Evolutionary conservation across 2,113 vertebrate species (phyloP).

Genomic region (Xiphophorus hellerii): DNA sequence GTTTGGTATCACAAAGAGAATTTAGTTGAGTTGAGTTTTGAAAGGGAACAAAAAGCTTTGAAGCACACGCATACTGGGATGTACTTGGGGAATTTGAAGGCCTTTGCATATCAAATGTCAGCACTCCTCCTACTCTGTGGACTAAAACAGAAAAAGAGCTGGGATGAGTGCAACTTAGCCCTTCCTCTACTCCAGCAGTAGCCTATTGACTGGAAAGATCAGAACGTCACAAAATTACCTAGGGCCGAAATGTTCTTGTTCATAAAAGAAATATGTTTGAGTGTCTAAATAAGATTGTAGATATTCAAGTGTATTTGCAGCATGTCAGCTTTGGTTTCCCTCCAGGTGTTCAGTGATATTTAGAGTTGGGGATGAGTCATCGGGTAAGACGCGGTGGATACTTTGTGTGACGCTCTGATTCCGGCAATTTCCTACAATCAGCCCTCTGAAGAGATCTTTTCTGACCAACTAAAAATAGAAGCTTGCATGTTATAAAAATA

Average conservation of each 20-base stretch:
- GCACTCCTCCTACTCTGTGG: conserved; percentile 55
- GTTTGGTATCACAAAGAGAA: conserved; percentile 43
- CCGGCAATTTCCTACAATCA: conserved; percentile 54
- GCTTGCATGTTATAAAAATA: background rate
- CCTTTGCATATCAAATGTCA: conserved; percentile 71
- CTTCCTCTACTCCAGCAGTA: conserved; percentile 29
- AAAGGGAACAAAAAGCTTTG: conserved; percentile 34
- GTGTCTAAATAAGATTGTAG: conserved; percentile 18
- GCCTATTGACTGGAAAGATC: conserved; percentile 27
- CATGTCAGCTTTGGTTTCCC: conserved; percentile 10
- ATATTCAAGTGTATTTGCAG: conserved; percentile 8
- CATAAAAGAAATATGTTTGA: background rate
- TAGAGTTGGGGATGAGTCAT: conserved; percentile 50
- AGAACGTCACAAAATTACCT: conserved; percentile 34
- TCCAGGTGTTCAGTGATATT: conserved; percentile 17
- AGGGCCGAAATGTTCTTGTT: conserved; percentile 6
- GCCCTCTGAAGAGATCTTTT: conserved; percentile 11
- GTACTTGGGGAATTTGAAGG: conserved; percentile 51
- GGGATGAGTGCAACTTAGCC: conserved; percentile 28
- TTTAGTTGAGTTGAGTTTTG: conserved; percentile 50
- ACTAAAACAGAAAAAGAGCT: conserved; percentile 52
- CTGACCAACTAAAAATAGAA: conserved; percentile 32
- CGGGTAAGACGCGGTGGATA: background rate
- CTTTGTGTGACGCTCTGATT: conserved; percentile 28
- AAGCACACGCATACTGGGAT: conserved; percentile 35